Conservation (phyloP, 2,113 vertebrate genomes). For the Vimba vimba region DNA sequence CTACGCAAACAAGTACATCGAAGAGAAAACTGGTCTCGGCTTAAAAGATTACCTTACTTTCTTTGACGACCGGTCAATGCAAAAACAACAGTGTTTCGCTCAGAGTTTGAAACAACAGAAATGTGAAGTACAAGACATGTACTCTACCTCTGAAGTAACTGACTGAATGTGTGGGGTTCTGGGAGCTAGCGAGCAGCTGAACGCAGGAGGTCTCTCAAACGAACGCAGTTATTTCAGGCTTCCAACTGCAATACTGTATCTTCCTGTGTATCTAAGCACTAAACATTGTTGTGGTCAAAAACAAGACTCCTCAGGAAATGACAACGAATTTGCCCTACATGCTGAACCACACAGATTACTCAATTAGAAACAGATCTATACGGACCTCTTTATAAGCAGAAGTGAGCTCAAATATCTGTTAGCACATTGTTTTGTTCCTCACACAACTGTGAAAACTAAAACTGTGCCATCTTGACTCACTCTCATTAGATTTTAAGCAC, state of each 20-base stretch:
- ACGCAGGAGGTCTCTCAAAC: not conserved
- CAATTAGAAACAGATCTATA: not conserved
- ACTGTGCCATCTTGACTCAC: not conserved
- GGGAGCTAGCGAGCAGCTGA: not conserved
- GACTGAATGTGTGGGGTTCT: not conserved
- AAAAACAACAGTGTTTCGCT: not conserved
- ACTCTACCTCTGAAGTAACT: conserved; percentile 31
- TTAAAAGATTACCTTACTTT: not conserved
- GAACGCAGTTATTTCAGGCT: not conserved
- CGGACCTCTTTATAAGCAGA: not conserved
- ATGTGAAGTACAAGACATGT: not conserved
- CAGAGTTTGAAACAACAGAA: not conserved
- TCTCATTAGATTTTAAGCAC: not conserved
- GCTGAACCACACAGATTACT: conserved; percentile 28
- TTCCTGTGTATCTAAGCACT: conserved; percentile 41
- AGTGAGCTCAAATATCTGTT: not conserved
- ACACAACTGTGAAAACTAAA: not conserved
- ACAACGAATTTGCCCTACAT: conserved; percentile 43
- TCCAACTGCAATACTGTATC: not conserved
- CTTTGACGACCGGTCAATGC: not conserved
- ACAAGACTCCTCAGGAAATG: conserved; percentile 23
- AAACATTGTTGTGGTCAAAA: conserved; percentile 50
- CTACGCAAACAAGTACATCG: not conserved
- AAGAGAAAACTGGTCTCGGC: not conserved
- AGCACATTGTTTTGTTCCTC: not conserved